These are phyloP conservation scores for Prunella himalayana DNA, from an alignment of 2,113 vertebrate genomes.

Conservation along the genomic window DNA sequence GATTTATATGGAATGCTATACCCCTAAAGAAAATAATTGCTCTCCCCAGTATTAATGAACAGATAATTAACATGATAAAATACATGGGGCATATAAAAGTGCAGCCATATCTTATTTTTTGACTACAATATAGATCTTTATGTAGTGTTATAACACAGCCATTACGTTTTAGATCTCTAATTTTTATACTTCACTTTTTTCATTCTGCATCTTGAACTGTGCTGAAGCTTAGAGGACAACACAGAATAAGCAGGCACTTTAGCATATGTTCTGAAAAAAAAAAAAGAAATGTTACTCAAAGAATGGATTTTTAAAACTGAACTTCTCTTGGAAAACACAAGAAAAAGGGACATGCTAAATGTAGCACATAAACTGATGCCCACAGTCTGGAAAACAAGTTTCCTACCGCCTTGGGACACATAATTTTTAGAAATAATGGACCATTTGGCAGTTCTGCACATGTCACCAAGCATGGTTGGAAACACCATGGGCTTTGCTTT, in stretches of 20 bases:
- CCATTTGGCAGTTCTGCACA: constrained; percentile 72
- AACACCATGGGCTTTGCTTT: constrained; percentile 61
- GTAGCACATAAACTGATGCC: constrained; percentile 41
- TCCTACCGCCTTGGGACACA: constrained; percentile 69
- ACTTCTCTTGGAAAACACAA: neutral
- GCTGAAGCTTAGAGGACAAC: neutral
- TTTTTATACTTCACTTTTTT: neutral
- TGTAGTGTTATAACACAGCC: neutral
- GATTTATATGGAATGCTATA: neutral
- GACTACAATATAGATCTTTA: neutral
- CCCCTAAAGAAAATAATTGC: constrained; percentile 25
- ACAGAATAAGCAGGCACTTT: neutral
- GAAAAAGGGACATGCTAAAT: constrained; percentile 3
- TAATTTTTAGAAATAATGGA: constrained; percentile 77
- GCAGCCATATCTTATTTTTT: constrained; percentile 21
- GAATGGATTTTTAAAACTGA: neutral
- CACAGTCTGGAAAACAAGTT: constrained; percentile 65
- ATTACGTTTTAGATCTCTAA: neutral
- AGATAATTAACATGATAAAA: constrained; percentile 29
- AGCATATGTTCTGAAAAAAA: neutral
- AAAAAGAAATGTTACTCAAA: neutral
- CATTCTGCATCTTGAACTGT: neutral
- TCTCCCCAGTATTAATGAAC: constrained; percentile 16
- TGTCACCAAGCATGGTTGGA: constrained; percentile 58
- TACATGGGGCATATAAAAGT: neutral